phyloP scores from a whole-genome alignment of 1,140 invertebrate genomes.

The Camponotus vicinus region DNA sequence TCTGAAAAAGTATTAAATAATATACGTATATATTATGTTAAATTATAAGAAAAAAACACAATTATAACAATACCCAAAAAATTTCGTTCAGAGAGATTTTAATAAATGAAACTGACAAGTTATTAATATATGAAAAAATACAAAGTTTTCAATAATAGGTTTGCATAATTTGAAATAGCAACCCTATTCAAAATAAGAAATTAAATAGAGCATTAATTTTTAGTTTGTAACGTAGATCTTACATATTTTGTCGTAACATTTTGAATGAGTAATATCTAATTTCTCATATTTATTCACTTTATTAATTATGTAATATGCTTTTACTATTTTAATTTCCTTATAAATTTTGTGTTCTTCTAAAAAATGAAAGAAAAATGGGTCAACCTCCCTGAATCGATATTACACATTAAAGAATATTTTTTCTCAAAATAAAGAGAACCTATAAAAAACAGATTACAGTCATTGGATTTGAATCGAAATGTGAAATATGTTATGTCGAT shows the following conservation, averaged over 20 bases:
- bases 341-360: background rate
- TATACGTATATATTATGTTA: too few species aligned
- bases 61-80: background rate
- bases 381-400: background rate
- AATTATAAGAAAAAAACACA: background rate
- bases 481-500: constrained; percentile 10
- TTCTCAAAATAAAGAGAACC: background rate
- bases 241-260: background rate
- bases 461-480: background rate
- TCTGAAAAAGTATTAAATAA: background rate
- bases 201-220: background rate
- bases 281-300: background rate
- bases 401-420: background rate
- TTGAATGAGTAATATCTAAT: background rate
- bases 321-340: background rate
- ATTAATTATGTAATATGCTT: background rate
- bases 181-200: too few species aligned
- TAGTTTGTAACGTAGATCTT: background rate
- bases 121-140: background rate
- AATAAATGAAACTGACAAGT: background rate
- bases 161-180: background rate
- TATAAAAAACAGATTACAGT: constrained; percentile 2
- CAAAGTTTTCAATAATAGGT: background rate
- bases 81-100: background rate
- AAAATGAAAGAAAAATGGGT: background rate